Evolutionary conservation across 2,113 vertebrate genomes (phyloP), one percentile per base, ranked within the genome.

Genomic region (Periophthalmus modestus): DNA sequence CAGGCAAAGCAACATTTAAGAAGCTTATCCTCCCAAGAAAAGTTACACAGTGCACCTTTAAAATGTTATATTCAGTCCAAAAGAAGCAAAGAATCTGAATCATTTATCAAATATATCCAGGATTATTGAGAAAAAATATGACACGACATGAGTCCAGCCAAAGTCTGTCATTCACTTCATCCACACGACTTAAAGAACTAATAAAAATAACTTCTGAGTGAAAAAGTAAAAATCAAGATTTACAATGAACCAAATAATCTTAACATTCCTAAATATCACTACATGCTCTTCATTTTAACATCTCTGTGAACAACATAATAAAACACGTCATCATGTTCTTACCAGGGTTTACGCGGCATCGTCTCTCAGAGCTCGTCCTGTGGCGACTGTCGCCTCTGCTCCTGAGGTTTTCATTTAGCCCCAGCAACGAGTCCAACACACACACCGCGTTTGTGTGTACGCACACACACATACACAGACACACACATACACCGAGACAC

Each of bases 321-420:
- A 19, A 24, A 68, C 7, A 46, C 24, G 28, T 54, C 46, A 54
- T 15, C 21, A n/a, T 55, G 24, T 68, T 88, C 90, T 90, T 77
- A 92, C 90, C 90, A 92, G 70, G 88, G 84, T 84, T 85, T 92
- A 70, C 90, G 90, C 3, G 89, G 90, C 90, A 92, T 92, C 58
- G 68, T 89, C n/a, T n/a, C 54, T 68, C 47, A n/a, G n/a, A 65
- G 63, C 68, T 54, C 66, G 62, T 23, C 21, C 18, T 50, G 15
- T 61, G 4, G 62, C 72, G 70, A 77, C 69, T 66, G 73, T 70
- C 68, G 69, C 61, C 69, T 67, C 77, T 75, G 71, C 77, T 74
- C 80, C 82, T 73, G 39, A 78, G 82, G 87, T 84, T 88, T 81
- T 80, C 84, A 87, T 83, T 79, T 46, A 62, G 48, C 77, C 75